Percentiles rank a stretch among this genome's conserved stretches.
phyloP scores from a whole-genome alignment of 2,888 invertebrate genomes.

The Liodrosophila aerea region DNA sequence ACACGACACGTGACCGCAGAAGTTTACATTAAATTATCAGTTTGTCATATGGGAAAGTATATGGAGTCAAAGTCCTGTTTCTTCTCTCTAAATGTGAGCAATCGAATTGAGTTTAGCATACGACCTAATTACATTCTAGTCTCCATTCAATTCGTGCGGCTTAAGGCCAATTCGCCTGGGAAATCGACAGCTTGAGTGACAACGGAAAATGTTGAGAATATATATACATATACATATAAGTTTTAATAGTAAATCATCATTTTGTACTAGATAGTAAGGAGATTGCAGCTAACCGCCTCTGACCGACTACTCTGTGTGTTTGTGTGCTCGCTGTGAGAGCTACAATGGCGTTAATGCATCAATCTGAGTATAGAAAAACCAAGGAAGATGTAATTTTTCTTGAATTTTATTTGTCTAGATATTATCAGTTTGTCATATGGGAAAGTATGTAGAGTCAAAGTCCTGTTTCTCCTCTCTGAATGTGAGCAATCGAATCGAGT shows the following conservation, averaged over 20 bases:
- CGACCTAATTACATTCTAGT: slow-evolving; percentile 67
- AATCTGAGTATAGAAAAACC: too few relatives aligned
- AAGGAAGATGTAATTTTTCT: too few relatives aligned
- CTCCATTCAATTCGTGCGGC: too few relatives aligned
- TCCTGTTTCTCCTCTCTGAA: neutral
- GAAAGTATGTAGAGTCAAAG: slow-evolving; percentile 39
- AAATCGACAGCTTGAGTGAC: slow-evolving; percentile 72
- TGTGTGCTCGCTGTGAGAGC: too few relatives aligned
- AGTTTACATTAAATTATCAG: slow-evolving; percentile 73
- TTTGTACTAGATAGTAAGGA: too few relatives aligned
- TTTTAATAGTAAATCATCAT: too few relatives aligned
- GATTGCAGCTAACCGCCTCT: too few relatives aligned
- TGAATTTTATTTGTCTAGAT: too few relatives aligned
- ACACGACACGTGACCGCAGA: slow-evolving; percentile 67
- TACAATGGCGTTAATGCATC: too few relatives aligned
- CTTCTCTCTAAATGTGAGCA: slow-evolving; percentile 29
- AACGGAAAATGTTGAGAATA: slow-evolving; percentile 34
- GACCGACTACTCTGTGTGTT: too few relatives aligned
- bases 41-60: slow-evolving; percentile 37
- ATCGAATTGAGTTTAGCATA: slow-evolving; percentile 47
- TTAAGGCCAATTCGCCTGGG: slow-evolving; percentile 72
- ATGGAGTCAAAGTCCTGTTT: slow-evolving; percentile 23
- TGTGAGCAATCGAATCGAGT: slow-evolving; percentile 52
- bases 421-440: slow-evolving; percentile 47
- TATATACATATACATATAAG: slow-evolving; percentile 12